These are phyloP conservation scores for Brachionus koreanus DNA, from an alignment of 1,140 invertebrate genomes.

Conservation along the genomic window DNA sequence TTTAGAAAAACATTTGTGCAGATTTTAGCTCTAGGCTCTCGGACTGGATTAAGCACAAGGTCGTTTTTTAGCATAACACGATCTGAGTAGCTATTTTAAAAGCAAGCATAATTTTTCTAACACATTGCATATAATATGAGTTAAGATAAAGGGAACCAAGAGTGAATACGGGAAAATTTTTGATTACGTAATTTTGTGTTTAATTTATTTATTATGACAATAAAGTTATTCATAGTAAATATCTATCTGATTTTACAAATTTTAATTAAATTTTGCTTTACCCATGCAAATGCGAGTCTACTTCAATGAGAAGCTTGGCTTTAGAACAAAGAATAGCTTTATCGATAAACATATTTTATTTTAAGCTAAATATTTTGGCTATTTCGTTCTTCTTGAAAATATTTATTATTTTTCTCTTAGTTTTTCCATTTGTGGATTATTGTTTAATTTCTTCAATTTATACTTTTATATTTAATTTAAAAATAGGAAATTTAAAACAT, in stretches of 20 bases:
- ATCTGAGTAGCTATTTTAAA: not conserved
- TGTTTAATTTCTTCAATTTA: not conserved
- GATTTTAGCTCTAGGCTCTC: not conserved
- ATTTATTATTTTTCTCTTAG: not conserved
- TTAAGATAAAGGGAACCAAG: not conserved
- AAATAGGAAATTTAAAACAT: not conserved
- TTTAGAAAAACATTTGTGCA: not conserved
- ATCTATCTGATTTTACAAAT: slow-evolving; percentile 3
- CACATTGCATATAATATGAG: not conserved
- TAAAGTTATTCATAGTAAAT: slow-evolving; percentile 30
- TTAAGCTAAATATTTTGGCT: not conserved
- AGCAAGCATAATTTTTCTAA: not conserved
- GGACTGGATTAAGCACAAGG: not conserved
- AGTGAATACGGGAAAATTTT: not conserved
- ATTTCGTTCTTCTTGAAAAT: not conserved
- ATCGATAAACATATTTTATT: slow-evolving; percentile 5
- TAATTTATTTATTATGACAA: slow-evolving; percentile 38
- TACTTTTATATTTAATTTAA: not conserved
- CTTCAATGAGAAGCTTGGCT: not conserved
- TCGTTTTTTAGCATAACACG: not conserved
- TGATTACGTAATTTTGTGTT: slow-evolving; percentile 25
- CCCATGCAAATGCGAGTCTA: not conserved
- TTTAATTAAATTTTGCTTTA: not conserved
- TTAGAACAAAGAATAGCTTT: not conserved
- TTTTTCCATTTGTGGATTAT: not conserved